Base-by-base conservation (phyloP, 2,113 vertebrate species). In the Symphodus melops region DNA sequence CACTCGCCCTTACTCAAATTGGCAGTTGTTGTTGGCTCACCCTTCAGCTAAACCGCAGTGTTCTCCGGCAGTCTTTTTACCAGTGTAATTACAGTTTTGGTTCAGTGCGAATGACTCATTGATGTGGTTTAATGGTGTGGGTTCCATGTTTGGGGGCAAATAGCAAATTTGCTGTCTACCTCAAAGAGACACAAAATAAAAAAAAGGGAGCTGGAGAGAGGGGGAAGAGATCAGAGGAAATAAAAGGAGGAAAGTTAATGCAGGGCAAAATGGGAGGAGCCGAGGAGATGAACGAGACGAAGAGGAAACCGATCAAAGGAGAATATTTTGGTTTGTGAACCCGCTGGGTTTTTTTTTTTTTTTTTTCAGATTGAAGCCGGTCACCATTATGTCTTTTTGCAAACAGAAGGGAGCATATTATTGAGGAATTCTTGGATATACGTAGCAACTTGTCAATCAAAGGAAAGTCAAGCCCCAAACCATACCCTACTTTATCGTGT, bases 1-100 rank as follows among this genome's bases (percentile, higher is more conserved):
- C 77, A 58, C 68, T 84, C 85, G 72, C 77, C 83, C 73, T 61
- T 55, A 68, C 72, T 88, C 82, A 84, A 80, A 86, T 83, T 88
- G 87, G 77, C 85, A 86, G 86, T 82, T 79, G 81, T 86, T 84
- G 65, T 84, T 88, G 91, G 89, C 81, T 84, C 74, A 85, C 76
- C 86, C 73, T 75, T 79, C 53, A 42, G 59, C 75, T 78, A 77
- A 82, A 74, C 81, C 75, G 6, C 81, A 19, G 13, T 77, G 80
- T 87, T 86, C 79, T 81, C 42, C 77, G 39, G 77, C 61, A 82
- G 74, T 80, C 85, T 79, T 85, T 44, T 77, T 63, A 81, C 58
- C 70, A 54, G 55, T 66, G 83, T 89, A 89, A 90, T 89, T 86
- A 84, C 72, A 68, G 72, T 82, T 88, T 84, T 14, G 21, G 69